Conservation (phyloP, 2,797 vertebrate genomes). For the Acanthis flammea region DNA sequence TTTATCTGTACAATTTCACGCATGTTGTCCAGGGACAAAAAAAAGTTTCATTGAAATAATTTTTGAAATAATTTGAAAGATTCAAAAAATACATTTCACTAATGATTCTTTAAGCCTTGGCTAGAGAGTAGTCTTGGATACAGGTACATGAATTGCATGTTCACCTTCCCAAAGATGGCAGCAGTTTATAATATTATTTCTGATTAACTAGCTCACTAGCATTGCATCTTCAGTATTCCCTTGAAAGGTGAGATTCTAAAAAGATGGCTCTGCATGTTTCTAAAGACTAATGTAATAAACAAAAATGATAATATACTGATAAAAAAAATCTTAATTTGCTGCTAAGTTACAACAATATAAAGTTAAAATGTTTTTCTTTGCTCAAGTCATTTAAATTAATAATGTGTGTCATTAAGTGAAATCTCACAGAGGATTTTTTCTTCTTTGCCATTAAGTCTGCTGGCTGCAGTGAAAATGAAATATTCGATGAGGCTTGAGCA, state of each 20-base stretch:
- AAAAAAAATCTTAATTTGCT: neutral
- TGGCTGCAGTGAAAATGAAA: constrained; percentile 47
- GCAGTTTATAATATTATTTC: constrained; percentile 11
- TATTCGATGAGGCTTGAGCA: constrained; percentile 10
- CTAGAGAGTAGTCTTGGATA: neutral
- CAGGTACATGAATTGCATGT: neutral
- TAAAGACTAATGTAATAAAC: constrained; percentile 29
- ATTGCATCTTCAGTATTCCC: neutral
- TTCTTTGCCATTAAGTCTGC: neutral
- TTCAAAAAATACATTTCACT: neutral
- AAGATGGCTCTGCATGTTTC: constrained; percentile 18
- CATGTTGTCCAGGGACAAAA: constrained; percentile 69
- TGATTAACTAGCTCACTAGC: constrained; percentile 3
- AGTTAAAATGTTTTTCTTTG: constrained; percentile 36
- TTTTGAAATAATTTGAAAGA: neutral
- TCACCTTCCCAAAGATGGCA: neutral
- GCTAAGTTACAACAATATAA: neutral
- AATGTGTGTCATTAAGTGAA: neutral
- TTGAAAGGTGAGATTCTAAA: neutral
- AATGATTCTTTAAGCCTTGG: neutral
- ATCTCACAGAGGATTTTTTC: constrained; percentile 20
- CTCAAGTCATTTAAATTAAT: constrained; percentile 21
- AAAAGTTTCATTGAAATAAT: constrained; percentile 3
- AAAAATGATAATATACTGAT: neutral
- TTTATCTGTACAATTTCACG: constrained; percentile 48